These are phyloP conservation scores for Meloidogyne exigua DNA, from an alignment of 1,140 invertebrate genomes.

Conservation along the genomic window DNA sequence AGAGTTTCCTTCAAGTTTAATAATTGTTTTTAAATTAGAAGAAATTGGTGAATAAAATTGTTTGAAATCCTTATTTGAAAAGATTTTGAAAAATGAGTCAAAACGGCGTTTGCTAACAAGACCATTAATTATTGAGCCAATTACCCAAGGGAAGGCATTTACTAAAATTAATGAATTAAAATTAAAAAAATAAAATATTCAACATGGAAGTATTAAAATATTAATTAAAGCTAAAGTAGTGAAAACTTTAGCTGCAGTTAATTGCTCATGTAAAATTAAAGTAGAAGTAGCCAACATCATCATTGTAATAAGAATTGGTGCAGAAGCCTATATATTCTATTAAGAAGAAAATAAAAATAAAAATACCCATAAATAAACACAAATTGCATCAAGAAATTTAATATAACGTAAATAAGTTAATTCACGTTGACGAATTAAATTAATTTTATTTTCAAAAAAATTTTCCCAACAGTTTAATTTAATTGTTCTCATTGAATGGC, in stretches of 20 bases:
- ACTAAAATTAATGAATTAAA: background rate
- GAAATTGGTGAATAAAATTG: background rate
- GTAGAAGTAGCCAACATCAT: slow-evolving; percentile 85
- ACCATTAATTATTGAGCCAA: slow-evolving; percentile 91
- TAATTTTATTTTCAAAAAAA: slow-evolving; percentile 72
- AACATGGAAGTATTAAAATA: slow-evolving; percentile 84
- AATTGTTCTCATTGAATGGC: slow-evolving; percentile 81
- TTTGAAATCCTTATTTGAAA: slow-evolving; percentile 5
- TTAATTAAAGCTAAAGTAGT: slow-evolving; percentile 89
- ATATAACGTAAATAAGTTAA: slow-evolving; percentile 75
- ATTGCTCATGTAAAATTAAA: slow-evolving; percentile 73
- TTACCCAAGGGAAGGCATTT: slow-evolving; percentile 96
- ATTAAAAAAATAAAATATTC: background rate
- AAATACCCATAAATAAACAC: slow-evolving; percentile 23
- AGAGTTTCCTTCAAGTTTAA: slow-evolving; percentile 15
- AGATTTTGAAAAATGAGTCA: slow-evolving; percentile 64
- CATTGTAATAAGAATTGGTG: slow-evolving; percentile 89
- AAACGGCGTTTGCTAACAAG: slow-evolving; percentile 69
- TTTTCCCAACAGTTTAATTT: slow-evolving; percentile 92
- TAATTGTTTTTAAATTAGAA: background rate
- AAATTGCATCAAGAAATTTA: slow-evolving; percentile 93
- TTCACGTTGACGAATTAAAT: slow-evolving; percentile 73
- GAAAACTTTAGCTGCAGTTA: slow-evolving; percentile 85
- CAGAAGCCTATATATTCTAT: slow-evolving; percentile 74
- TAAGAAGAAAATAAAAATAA: background rate